A percentile compares a stretch with the other conserved stretches of the same genome.
Conservation (phyloP, 1,140 invertebrate species). For the Stenopsyche tienmushanensis region DNA sequence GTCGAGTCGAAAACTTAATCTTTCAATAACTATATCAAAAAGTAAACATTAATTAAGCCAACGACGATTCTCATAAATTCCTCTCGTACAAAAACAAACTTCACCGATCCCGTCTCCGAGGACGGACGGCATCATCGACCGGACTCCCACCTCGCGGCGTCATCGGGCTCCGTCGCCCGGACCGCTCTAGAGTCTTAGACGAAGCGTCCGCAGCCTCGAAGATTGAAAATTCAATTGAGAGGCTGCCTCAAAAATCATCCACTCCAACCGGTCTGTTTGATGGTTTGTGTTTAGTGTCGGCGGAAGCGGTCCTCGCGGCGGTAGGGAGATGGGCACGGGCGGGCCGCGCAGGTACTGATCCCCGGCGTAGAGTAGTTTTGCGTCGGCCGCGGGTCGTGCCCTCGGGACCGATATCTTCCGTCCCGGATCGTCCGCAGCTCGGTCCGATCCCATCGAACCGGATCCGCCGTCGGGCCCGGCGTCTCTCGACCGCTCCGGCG, state of each 20-base stretch:
- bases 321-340: slow-evolving; percentile 39
- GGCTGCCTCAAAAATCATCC: not conserved
- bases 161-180: not conserved
- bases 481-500: too few relatives aligned
- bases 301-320: slow-evolving; percentile 37
- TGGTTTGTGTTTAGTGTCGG: slow-evolving; percentile 41
- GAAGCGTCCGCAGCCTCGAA: not conserved
- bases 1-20: not conserved
- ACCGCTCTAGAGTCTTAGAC: too few relatives aligned
- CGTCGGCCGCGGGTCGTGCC: too few relatives aligned
- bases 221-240: slow-evolving; percentile 3
- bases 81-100: not conserved
- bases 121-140: too few relatives aligned
- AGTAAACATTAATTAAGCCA: not conserved
- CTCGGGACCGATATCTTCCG: too few relatives aligned
- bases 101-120: not conserved
- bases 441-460: too few relatives aligned
- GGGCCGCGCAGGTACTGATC: slow-evolving; percentile 39
- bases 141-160: not conserved
- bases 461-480: too few relatives aligned
- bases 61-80: not conserved
- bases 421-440: too few relatives aligned
- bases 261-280: slow-evolving; percentile 33
- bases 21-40: too few relatives aligned
- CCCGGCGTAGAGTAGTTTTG: too few relatives aligned